These are phyloP conservation scores for Myopa testacea DNA, from an alignment of 2,888 invertebrate genomes.

Conservation along the genomic window DNA sequence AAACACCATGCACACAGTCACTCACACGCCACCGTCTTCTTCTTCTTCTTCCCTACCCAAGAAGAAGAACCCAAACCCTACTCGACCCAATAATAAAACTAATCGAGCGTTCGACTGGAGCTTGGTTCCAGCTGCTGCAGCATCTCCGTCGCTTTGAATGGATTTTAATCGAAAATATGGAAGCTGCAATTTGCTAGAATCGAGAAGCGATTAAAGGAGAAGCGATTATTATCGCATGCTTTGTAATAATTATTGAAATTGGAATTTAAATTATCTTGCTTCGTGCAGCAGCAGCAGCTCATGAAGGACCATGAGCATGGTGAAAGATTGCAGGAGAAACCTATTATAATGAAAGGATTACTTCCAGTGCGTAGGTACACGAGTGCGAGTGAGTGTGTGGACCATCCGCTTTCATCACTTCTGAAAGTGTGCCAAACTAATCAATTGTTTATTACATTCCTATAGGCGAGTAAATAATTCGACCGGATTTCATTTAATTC, in stretches of 20 bases:
- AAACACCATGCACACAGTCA: not conserved
- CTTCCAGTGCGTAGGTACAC: not conserved
- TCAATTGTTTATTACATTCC: constrained; percentile 23
- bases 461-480: not conserved
- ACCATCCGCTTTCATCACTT: not conserved
- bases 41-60: not conserved
- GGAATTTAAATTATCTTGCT: constrained; percentile 31
- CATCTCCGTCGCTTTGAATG: not conserved
- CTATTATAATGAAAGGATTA: constrained; percentile 19
- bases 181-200: constrained; percentile 31
- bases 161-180: constrained; percentile 34
- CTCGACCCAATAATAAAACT: constrained; percentile 39
- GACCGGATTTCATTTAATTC: not conserved
- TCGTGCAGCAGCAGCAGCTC: not conserved
- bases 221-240: constrained; percentile 32
- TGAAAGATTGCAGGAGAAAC: not conserved
- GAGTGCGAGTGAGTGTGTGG: not conserved
- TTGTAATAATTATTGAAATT: constrained; percentile 36
- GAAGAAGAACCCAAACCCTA: not conserved
- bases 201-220: constrained; percentile 19
- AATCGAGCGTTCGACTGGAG: constrained; percentile 30
- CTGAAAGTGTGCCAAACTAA: constrained; percentile 17
- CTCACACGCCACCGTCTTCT: not conserved
- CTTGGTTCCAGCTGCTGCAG: constrained; percentile 1
- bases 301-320: no score